These are phyloP conservation scores for Heliconius ismenius DNA, from an alignment of 2,888 invertebrate genomes.

Conservation along the genomic window DNA sequence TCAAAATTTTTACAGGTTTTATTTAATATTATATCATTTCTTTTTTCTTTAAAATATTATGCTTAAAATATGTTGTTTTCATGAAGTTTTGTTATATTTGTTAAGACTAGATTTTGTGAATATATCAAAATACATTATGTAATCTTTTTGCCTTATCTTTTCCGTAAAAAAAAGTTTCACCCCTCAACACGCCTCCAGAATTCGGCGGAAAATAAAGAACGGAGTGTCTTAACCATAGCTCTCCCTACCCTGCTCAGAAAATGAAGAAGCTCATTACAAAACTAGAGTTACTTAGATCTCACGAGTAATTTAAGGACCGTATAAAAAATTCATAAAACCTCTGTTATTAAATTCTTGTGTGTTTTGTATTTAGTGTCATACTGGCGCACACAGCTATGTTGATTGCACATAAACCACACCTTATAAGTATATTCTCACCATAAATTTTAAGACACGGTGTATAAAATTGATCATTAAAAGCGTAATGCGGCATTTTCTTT, in stretches of 20 bases:
- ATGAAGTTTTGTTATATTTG: background rate
- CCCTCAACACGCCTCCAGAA: too few species aligned
- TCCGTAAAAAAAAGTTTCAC: too few species aligned
- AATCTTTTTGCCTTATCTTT: too few species aligned
- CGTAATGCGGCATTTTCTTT: slow-evolving; percentile 20
- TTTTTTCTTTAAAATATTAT: background rate
- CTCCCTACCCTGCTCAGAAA: too few species aligned
- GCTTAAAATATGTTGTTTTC: background rate
- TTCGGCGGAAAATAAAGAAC: too few species aligned
- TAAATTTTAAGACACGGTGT: background rate
- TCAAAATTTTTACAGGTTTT: background rate
- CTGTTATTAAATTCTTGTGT: background rate
- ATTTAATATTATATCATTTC: background rate
- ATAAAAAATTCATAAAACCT: too few species aligned
- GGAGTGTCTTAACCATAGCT: too few species aligned
- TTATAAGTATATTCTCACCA: background rate
- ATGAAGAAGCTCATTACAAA: too few species aligned
- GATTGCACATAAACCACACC: background rate
- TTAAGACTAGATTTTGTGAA: background rate
- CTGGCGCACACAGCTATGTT: background rate
- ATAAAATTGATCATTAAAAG: slow-evolving; percentile 19
- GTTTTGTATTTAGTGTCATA: background rate
- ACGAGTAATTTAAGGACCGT: too few species aligned
- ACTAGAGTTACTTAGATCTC: too few species aligned
- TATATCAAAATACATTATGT: background rate